phyloP scores from a whole-genome alignment of 2,888 invertebrate genomes.

The Campaea margaritaria region DNA sequence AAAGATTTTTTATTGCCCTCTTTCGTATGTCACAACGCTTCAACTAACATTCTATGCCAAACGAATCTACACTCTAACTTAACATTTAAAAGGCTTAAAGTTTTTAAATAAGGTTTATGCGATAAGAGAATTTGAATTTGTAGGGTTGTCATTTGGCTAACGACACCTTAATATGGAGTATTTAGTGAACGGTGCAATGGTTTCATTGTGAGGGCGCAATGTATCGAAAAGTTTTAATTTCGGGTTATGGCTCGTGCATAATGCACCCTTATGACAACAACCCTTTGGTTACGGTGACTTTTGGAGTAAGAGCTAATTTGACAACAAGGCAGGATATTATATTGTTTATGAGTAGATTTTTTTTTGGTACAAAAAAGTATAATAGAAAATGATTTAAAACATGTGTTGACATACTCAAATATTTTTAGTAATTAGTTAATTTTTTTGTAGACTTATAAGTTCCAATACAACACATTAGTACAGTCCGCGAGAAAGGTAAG shows the following conservation, averaged over 20 bases:
- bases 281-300: slow-evolving; percentile 36
- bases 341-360: too few relatives aligned
- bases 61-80: slow-evolving; percentile 37
- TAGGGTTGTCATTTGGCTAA: slow-evolving; percentile 74
- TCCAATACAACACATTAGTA: too few relatives aligned
- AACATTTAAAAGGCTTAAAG: slow-evolving; percentile 36
- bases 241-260: slow-evolving; percentile 77
- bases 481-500: too few relatives aligned
- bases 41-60: slow-evolving; percentile 29
- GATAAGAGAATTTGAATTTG: slow-evolving; percentile 36
- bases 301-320: slow-evolving; percentile 11
- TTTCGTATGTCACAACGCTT: slow-evolving; percentile 37
- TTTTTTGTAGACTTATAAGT: too few relatives aligned
- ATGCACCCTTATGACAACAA: slow-evolving; percentile 57
- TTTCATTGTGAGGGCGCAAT: slow-evolving; percentile 79
- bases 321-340: neutral
- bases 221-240: slow-evolving; percentile 84
- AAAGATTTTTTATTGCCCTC: slow-evolving; percentile 69
- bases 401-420: too few relatives aligned
- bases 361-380: too few relatives aligned
- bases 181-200: slow-evolving; percentile 77
- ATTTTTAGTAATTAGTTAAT: too few relatives aligned
- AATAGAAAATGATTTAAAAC: too few relatives aligned
- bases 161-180: slow-evolving; percentile 81
- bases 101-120: slow-evolving; percentile 1